Percentiles rank a stretch among this genome's conserved stretches.
Conservation (phyloP, 2,888 invertebrate genomes). For the Conomelus anceps region DNA sequence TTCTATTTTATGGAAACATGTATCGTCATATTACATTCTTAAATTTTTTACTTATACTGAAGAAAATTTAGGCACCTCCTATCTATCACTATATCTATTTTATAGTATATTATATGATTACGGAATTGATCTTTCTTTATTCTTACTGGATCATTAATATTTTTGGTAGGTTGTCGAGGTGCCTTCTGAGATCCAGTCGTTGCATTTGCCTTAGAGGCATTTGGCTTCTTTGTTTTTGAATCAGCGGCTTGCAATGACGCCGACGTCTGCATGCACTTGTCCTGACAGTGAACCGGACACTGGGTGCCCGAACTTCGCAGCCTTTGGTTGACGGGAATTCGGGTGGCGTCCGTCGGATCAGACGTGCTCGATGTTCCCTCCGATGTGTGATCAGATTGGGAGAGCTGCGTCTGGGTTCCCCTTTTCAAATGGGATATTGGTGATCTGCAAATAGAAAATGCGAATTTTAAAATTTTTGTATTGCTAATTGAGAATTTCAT, state of each 20-base stretch:
- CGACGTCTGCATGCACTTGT: constrained; percentile 70
- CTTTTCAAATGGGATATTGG: constrained; percentile 6
- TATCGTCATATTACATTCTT: too few relatives aligned
- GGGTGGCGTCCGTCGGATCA: constrained; percentile 21
- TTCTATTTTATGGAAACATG: too few relatives aligned
- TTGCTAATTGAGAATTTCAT: too few relatives aligned
- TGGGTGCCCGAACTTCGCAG: constrained; percentile 42
- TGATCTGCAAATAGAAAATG: neutral
- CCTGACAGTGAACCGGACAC: constrained; percentile 52
- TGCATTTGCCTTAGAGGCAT: neutral
- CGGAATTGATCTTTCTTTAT: too few relatives aligned
- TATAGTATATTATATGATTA: too few relatives aligned
- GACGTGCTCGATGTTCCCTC: constrained; percentile 7
- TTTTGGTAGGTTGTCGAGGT: neutral
- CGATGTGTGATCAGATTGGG: neutral
- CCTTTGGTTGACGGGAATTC: neutral
- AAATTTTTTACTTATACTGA: too few relatives aligned
- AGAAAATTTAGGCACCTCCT: too few relatives aligned
- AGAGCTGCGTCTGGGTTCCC: constrained; percentile 16
- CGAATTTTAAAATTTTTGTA: too few relatives aligned
- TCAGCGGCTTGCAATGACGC: constrained; percentile 13
- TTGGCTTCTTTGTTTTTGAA: neutral
- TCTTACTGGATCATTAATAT: neutral
- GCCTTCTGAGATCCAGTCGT: neutral
- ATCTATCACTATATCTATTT: too few relatives aligned